Base-by-base conservation (phyloP, 2,888 invertebrate genomes). In the Dorcus parallelipipedus region DNA sequence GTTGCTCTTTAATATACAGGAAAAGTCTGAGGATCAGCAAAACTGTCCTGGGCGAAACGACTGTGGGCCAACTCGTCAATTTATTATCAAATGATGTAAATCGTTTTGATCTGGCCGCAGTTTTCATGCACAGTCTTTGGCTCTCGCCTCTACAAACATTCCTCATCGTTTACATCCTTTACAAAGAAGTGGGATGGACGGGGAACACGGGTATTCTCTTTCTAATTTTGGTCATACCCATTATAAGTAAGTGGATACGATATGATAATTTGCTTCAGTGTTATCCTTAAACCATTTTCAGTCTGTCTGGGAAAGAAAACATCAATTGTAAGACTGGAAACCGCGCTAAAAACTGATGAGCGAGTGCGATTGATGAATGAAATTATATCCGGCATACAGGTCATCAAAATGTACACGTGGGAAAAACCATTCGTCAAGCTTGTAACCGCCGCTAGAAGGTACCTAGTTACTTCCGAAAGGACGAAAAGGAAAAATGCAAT, bases 341-440 rank as follows among this genome's bases (percentile, higher is more conserved):
- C 93, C 0, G 95, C 95, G 0, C 78, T 88, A n/a, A 82, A 91
- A 58, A 95, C 95, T 0, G 96, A 97, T 77, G 90, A 93, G 73
- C 84, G 97, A 56, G 91, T 97, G 9, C 85, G 93, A 3, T 81
- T 95, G 49, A 95, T 96, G 88, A 93, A 91, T 71, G 96, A 97
- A 78, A 88, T 92, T 49, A 85, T 93, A 40, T 85, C 85, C 8
- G 93, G 91, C 0, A 93, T 94, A 71, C 86, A 91, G 71, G 91
- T 93, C 10, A 91, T 94, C 71, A 94, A 94, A 80, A 93, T 94
- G 93, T 94, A 93, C 75, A 89, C 92, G 0, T 94, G 93, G 88
- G 94, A 94, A 76, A 86, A 84, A 65, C 90, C 92, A 0, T 93
- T 94, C 71, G 87, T 88, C 2, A 83, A 86, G 53, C 79, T 92